Conservation (phyloP, 2,113 vertebrate genomes). For the Maccullochella peelii region DNA sequence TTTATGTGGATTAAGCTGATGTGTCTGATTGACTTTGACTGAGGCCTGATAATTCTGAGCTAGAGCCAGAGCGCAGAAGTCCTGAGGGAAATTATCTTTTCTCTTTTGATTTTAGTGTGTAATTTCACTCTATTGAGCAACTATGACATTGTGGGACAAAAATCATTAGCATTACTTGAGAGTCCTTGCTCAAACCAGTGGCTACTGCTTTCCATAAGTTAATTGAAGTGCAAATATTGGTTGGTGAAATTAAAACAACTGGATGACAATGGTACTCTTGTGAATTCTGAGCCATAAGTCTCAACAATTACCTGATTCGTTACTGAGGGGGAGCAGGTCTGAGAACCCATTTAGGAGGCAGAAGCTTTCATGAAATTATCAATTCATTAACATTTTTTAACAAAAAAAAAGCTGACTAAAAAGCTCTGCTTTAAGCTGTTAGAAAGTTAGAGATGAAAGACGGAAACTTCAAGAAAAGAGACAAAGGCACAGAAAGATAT, state of each 20-base stretch:
- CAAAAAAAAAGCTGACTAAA: neutral
- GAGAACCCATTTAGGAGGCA: constrained; percentile 4
- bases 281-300: neutral
- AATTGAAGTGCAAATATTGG: constrained; percentile 42
- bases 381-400: neutral
- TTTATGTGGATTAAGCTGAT: constrained; percentile 2
- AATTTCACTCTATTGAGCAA: neutral
- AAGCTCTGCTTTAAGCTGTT: neutral
- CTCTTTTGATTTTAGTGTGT: neutral
- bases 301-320: constrained; percentile 3
- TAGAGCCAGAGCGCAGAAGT: neutral
- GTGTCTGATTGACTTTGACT: constrained; percentile 15
- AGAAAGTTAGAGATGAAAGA: constrained; percentile 5
- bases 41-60: neutral
- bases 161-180: constrained; percentile 15
- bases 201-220: constrained; percentile 10
- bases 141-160: neutral
- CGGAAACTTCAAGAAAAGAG: neutral
- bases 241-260: constrained; percentile 22
- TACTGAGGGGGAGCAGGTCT: neutral
- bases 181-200: neutral
- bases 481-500: neutral
- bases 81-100: neutral
- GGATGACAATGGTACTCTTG: neutral
- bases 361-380: neutral